Conservation (phyloP, 2,113 vertebrate genomes). For the Colius striatus region DNA sequence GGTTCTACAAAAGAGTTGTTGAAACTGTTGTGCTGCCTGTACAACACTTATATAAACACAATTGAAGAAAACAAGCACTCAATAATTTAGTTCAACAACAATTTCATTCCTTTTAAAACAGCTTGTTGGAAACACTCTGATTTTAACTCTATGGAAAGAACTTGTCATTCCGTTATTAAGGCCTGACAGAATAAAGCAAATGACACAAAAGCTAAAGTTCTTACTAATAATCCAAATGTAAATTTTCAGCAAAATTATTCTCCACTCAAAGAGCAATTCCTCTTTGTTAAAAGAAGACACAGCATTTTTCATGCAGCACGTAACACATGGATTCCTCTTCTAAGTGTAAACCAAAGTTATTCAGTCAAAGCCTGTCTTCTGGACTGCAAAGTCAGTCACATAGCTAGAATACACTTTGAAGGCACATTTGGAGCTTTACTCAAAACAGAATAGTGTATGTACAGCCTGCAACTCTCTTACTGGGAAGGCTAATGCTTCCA, state of each 20-base stretch:
- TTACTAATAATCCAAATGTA: constrained; percentile 32
- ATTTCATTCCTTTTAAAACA: constrained; percentile 9
- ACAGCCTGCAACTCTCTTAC: background rate
- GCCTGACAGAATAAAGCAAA: constrained; percentile 18
- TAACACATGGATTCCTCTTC: background rate
- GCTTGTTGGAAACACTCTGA: constrained; percentile 16
- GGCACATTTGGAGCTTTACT: background rate
- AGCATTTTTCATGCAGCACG: background rate
- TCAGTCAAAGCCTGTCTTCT: background rate
- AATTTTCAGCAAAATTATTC: constrained; percentile 23
- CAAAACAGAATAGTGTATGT: background rate
- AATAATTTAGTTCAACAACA: constrained; percentile 39
- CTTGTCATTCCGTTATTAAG: constrained; percentile 14
- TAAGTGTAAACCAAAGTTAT: background rate
- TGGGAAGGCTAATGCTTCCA: background rate
- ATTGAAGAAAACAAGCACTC: background rate
- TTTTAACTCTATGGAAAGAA: constrained; percentile 24
- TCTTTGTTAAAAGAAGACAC: background rate
- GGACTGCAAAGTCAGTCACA: background rate
- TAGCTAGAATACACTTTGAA: background rate
- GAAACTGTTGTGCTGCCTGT: background rate
- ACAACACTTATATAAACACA: background rate
- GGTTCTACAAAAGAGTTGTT: background rate
- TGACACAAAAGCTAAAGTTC: constrained; percentile 1
- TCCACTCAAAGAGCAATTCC: background rate